These are phyloP conservation scores for Peromyscus leucopus DNA, from an alignment of 2,113 vertebrate genomes.

Conservation along the genomic window DNA sequence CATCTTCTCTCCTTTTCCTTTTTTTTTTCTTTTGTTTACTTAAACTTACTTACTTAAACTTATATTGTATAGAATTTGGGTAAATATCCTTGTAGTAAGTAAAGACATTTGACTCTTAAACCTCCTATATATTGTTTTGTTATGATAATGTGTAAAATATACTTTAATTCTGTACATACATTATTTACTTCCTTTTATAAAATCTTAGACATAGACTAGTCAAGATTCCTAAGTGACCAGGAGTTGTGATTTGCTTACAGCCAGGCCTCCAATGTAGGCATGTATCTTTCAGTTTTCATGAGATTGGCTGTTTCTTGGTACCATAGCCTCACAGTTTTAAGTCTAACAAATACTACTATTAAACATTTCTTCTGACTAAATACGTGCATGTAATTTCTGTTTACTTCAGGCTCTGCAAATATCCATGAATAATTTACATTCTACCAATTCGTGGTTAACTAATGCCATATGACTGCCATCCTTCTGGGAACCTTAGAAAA, in stretches of 20 bases:
- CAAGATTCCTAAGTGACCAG: not conserved
- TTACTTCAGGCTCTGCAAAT: conserved; percentile 66
- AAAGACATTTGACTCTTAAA: conserved; percentile 48
- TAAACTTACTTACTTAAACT: not conserved
- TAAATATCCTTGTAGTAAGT: conserved; percentile 49
- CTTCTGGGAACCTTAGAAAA: conserved; percentile 81
- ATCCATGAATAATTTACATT: conserved; percentile 78
- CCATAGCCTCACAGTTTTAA: conserved; percentile 41
- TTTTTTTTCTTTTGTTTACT: not conserved
- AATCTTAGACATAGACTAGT: not conserved
- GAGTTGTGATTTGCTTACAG: not conserved
- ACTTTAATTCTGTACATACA: conserved; percentile 22
- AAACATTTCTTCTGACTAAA: conserved; percentile 61
- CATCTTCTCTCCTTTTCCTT: too few species aligned
- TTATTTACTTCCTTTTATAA: conserved; percentile 40
- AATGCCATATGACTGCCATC: conserved; percentile 72
- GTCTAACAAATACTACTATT: conserved; percentile 49
- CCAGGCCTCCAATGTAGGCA: not conserved
- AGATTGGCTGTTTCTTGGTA: not conserved
- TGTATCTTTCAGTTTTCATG: not conserved
- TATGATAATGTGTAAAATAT: conserved; percentile 19
- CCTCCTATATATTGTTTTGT: conserved; percentile 12
- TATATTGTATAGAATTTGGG: conserved; percentile 3
- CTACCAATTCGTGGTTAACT: conserved; percentile 65
- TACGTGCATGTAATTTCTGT: conserved; percentile 67